phyloP scores from a whole-genome alignment of 2,888 invertebrate genomes.

The Synergus japonicus region DNA sequence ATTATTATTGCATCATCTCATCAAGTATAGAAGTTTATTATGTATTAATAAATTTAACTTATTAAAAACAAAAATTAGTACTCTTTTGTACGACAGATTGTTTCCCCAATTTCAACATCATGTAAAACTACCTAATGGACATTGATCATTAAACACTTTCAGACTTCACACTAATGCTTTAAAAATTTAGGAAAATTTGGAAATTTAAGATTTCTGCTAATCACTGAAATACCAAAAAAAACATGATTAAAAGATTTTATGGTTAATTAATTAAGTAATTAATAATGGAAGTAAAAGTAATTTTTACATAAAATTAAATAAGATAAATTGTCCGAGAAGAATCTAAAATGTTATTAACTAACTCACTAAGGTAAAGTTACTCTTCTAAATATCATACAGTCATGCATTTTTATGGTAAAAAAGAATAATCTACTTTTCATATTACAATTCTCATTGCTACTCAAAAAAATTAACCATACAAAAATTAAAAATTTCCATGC shows the following conservation, averaged over 20 bases:
- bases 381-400: background rate
- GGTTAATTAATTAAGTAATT: background rate
- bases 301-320: background rate
- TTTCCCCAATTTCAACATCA: background rate
- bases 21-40: background rate
- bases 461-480: background rate
- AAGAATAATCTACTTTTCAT: background rate
- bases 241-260: slow-evolving; percentile 2
- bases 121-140: background rate
- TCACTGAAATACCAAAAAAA: background rate
- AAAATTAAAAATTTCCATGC: background rate
- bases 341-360: background rate
- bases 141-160: background rate
- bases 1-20: background rate
- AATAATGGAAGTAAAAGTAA: background rate
- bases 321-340: background rate
- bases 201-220: background rate
- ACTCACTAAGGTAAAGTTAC: background rate
- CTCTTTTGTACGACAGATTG: background rate
- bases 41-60: too few relatives aligned
- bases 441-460: background rate
- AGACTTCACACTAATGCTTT: background rate
- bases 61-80: background rate
- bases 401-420: background rate
- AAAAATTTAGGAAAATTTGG: background rate